A percentile compares a stretch with the other conserved stretches of the same genome.
Evolutionary conservation across 2,888 invertebrate genomes (phyloP).

Genomic region (Apodemia hepburni): DNA sequence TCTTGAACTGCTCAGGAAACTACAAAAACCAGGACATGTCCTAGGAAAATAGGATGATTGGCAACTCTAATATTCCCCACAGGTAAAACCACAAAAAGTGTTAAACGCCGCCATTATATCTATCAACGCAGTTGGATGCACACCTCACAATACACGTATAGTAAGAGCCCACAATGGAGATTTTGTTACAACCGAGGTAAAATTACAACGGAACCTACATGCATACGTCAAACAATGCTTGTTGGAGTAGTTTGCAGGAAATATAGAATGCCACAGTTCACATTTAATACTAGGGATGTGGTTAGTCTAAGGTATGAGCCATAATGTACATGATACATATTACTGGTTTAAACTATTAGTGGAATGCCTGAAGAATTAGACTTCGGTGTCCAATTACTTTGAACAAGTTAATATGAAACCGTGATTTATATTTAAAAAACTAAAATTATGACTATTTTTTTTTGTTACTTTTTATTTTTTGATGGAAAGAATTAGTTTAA

Average conservation of each 20-base stretch:
- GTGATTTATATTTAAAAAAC: too few species aligned
- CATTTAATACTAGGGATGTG: conserved; percentile 44
- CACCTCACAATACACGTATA: not conserved
- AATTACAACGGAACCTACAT: not conserved
- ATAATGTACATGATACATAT: not conserved
- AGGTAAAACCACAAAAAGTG: not conserved
- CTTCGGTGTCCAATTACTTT: too few species aligned
- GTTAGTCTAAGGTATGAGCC: conserved; percentile 34
- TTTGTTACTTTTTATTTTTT: too few species aligned
- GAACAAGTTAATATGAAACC: not conserved
- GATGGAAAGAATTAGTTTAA: too few species aligned
- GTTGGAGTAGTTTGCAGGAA: conserved; percentile 20
- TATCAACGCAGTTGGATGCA: conserved; percentile 3
- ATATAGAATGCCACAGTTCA: conserved; percentile 31
- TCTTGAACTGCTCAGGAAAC: too few species aligned
- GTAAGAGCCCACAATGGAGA: not conserved
- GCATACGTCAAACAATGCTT: not conserved
- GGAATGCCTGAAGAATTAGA: too few species aligned
- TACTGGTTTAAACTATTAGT: too few species aligned
- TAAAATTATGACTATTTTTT: too few species aligned
- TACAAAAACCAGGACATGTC: too few species aligned
- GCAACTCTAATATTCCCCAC: not conserved
- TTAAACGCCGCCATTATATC: not conserved
- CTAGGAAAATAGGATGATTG: too few species aligned
- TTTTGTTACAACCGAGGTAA: conserved; percentile 12